Percentiles rank a stretch among this genome's conserved stretches.
phyloP scores from a whole-genome alignment of 1,140 invertebrate genomes.

The Drosophila littoralis region DNA sequence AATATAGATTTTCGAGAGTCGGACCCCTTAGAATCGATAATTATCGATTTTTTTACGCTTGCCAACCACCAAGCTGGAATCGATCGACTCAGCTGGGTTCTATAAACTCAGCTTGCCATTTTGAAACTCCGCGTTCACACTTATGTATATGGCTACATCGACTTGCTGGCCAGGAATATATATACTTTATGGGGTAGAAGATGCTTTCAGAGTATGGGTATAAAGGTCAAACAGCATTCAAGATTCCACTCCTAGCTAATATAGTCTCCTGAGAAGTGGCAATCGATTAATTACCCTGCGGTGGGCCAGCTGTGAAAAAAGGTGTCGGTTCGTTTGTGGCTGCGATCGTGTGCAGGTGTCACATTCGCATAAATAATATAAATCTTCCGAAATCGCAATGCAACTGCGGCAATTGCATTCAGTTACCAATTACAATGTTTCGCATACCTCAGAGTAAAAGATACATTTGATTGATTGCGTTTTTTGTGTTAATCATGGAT shows the following conservation, averaged over 20 bases:
- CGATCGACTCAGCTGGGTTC: too few relatives aligned
- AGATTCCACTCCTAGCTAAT: constrained; percentile 4
- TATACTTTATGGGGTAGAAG: too few relatives aligned
- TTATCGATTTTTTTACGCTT: too few relatives aligned
- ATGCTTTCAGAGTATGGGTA: too few relatives aligned
- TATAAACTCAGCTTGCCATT: too few relatives aligned
- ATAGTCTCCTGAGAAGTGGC: constrained; percentile 7
- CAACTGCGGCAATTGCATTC: constrained; percentile 26
- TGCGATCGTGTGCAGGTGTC: constrained; percentile 55
- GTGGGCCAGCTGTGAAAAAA: constrained; percentile 21
- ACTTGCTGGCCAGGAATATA: too few relatives aligned
- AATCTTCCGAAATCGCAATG: constrained; percentile 56
- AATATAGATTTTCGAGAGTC: too few relatives aligned
- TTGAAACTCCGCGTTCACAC: too few relatives aligned
- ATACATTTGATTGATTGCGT: constrained; percentile 77
- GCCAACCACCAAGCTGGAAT: too few relatives aligned
- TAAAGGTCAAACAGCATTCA: too few relatives aligned
- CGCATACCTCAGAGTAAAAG: constrained; percentile 65
- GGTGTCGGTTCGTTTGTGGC: constrained; percentile 29
- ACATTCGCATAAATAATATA: constrained; percentile 49
- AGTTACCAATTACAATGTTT: constrained; percentile 75
- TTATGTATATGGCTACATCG: too few relatives aligned
- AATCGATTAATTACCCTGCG: constrained; percentile 71
- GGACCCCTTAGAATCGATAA: too few relatives aligned
- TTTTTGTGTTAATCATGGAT: constrained; percentile 72